Evolutionary conservation across 2,113 vertebrate genomes (phyloP).

Genomic region (Microtus montanus): DNA sequence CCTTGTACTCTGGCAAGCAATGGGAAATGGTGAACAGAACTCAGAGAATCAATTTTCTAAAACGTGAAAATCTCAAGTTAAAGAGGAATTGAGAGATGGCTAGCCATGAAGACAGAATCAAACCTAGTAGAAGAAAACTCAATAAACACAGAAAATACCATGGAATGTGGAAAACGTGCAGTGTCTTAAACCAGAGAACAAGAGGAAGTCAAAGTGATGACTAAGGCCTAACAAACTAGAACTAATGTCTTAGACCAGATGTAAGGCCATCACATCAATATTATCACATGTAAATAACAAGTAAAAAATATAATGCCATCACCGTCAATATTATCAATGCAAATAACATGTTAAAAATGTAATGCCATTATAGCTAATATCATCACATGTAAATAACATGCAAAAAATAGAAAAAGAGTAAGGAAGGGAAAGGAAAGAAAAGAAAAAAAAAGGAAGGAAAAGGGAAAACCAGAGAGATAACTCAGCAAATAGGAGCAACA

Average conservation of each 20-base stretch:
- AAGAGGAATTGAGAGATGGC: not conserved
- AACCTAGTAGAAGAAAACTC: not conserved
- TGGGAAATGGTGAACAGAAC: not conserved
- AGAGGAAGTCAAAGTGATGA: not conserved
- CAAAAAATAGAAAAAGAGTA: not conserved
- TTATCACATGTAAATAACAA: not conserved
- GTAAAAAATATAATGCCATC: not conserved
- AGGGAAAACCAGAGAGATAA: not conserved
- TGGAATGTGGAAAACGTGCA: not conserved
- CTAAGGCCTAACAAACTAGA: not conserved
- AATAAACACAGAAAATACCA: not conserved
- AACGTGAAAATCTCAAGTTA: not conserved
- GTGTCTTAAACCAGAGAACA: slow-evolving; percentile 13
- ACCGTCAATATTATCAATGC: too few species aligned
- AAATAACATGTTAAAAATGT: not conserved
- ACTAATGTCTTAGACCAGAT: not conserved
- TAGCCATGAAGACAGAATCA: not conserved
- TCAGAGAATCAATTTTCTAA: slow-evolving; percentile 9
- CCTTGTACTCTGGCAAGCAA: not conserved
- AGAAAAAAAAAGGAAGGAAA: not conserved
- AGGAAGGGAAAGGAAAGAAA: too few species aligned
- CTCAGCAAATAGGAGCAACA: not conserved
- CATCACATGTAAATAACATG: not conserved
- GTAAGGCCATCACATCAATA: not conserved
- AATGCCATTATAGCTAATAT: not conserved